Base-by-base conservation (phyloP, 2,113 vertebrate genomes). In the Brachirus orientalis region DNA sequence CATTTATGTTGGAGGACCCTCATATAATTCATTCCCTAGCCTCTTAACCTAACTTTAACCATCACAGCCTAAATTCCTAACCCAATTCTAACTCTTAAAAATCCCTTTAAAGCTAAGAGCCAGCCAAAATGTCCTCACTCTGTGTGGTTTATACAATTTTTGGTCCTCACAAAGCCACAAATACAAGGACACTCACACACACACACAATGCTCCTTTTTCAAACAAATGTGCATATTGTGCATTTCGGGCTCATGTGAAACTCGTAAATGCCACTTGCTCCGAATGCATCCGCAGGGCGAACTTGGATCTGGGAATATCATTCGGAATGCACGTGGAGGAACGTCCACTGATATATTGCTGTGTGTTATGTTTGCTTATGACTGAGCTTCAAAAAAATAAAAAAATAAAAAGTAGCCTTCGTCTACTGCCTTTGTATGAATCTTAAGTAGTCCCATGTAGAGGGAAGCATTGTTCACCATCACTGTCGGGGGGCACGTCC, bases 371-470 rank as follows among this genome's bases (percentile, higher is more conserved):
- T 88, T 89, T 86, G 77, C 56, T 82, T 56, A 71, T 60, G 72
- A 80, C 20, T 16, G 22, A 46, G 11, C 62, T 38, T 28, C 28
- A 28, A 6, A 28, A 28, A 28, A 19, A 54, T n/a, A 65, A 59
- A 54, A 65, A 50, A 72, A 66, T 59, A 77, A 52, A 19, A 9
- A 44, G 77, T 63, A 63, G 72, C 70, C 7, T 17, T 84, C 69
- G 78, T 77, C 62, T 80, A 56, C 67, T 69, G 79, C 62, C 52
- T 83, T 86, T 86, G 85, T 55, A 63, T 83, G 78, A 89, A 91
- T 88, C 88, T 79, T 91, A 90, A 93, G 91, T 76, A 83, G 64
- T 50, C 75, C 40, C 65, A 80, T 76, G 83, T 74, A 18, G 76
- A 89, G 69, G 50, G 38, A 38, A 47, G 64, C 70, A 86, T 93